Base-by-base conservation (phyloP, 2,797 vertebrate genomes). In the Epinephelus awoara region DNA sequence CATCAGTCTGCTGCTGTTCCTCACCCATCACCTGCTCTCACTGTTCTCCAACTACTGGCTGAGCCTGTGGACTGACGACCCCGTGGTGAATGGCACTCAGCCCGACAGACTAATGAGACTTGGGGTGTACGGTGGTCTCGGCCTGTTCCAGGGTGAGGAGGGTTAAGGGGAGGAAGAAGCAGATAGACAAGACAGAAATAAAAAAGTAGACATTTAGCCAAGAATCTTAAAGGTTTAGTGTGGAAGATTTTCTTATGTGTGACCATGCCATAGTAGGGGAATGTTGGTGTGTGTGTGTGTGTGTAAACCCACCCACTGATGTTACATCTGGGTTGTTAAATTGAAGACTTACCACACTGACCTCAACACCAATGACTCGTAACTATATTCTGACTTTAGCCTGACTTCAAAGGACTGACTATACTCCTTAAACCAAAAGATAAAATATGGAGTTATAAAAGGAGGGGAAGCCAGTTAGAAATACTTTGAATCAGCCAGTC, bases 21-120 rank as follows among this genome's bases (percentile, higher is more conserved):
- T 98, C 3, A 89, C 93, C 58, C 96, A 98, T 86, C 96, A 99
- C 15, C 15, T 96, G 4, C 87, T 97, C 1, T 93, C 98, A 0
- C 81, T 99, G 66, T 89, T 94, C 68, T 98, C 98, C 67, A 98
- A 99, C 94, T 99, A 97, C 84, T 99, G 98, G 98, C 96, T 99
- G 7, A 99, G 98, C 80, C 90, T 97, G 59, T 99, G 98, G 98
- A 98, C 98, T 0, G 98, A 99, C 2, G 98, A 99, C 90, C 96
- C 96, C 0, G 91, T 97, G 46, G 17, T 98, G 66, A 99, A 99
- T 1, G 97, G 97, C 61, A 99, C 98, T 0, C 97, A 99, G 92
- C 94, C 95, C 2, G 66, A 94, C 88, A 96, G 96, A 0, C 14
- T 88, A 18, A 84, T 97, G 93, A 96, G 98, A 38, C 95, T 99